phyloP scores from a whole-genome alignment of 2,113 vertebrate genomes.

The Ochotona curzoniae region DNA sequence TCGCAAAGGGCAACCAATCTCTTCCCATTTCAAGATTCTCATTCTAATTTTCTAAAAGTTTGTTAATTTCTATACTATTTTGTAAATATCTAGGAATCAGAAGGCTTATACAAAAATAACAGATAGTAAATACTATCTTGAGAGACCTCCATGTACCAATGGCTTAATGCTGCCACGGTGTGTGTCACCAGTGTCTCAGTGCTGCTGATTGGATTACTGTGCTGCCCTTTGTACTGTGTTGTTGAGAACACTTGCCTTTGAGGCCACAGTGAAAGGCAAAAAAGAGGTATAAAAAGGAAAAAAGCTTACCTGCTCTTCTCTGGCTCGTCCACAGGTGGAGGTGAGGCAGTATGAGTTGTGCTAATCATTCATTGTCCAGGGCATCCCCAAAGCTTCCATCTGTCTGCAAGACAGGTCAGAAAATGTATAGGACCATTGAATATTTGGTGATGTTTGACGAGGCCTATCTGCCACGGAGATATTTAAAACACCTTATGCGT shows the following conservation, averaged over 20 bases:
- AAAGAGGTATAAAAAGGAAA: not conserved
- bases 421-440: not conserved
- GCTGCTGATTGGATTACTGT: not conserved
- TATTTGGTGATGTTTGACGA: not conserved
- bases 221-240: not conserved
- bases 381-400: not conserved
- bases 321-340: not conserved
- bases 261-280: not conserved
- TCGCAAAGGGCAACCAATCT: slow-evolving; percentile 3
- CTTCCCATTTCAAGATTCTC: slow-evolving; percentile 38
- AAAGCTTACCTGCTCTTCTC: not conserved
- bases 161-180: not conserved
- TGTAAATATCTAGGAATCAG: not conserved
- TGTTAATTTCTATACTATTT: not conserved
- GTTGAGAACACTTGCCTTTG: no score
- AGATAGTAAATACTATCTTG: not conserved
- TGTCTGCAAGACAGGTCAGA: not conserved
- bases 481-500: slow-evolving; percentile 14
- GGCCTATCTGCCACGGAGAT: not conserved
- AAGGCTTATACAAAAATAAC: not conserved
- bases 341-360: not conserved
- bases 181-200: not conserved
- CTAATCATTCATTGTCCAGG: not conserved
- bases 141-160: not conserved
- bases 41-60: slow-evolving; percentile 35